phyloP scores from a whole-genome alignment of 2,888 invertebrate species.

The Dendrolimus pini region DNA sequence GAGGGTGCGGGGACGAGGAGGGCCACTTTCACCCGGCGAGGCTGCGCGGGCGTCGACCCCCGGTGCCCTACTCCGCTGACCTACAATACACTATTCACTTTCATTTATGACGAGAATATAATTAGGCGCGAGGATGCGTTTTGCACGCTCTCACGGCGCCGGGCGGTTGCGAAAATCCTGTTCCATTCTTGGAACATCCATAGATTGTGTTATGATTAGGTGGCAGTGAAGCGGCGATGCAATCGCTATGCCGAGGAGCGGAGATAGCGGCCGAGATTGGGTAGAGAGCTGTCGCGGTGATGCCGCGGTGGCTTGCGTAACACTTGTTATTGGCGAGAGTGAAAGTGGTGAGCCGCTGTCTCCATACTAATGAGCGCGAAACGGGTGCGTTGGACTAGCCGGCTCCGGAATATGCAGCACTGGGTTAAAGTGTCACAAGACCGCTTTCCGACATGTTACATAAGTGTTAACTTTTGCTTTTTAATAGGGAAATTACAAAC shows the following conservation, averaged over 20 bases:
- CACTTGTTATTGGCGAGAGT: constrained; percentile 67
- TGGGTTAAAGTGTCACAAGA: constrained; percentile 63
- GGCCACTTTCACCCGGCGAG: constrained; percentile 72
- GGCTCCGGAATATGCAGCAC: constrained; percentile 44
- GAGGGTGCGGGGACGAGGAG: constrained; percentile 44
- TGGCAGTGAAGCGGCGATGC: constrained; percentile 14
- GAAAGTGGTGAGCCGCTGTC: constrained; percentile 68
- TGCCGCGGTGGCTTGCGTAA: constrained; percentile 55
- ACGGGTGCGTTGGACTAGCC: constrained; percentile 48
- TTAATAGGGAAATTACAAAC: constrained; percentile 28
- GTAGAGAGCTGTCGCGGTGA: constrained; percentile 51
- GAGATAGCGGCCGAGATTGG: constrained; percentile 38
- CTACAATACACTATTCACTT: constrained; percentile 68
- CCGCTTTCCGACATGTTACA: constrained; percentile 48
- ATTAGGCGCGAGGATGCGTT: constrained; percentile 64
- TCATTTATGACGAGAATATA: constrained; percentile 62
- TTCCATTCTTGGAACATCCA: constrained; percentile 15
- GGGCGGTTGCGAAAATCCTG: constrained; percentile 31
- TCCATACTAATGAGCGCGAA: constrained; percentile 69
- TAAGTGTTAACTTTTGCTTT: constrained; percentile 49
- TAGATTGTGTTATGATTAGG: constrained; percentile 11
- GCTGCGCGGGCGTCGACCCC: constrained; percentile 75
- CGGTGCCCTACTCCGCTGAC: constrained; percentile 72
- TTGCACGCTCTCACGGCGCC: constrained; percentile 41
- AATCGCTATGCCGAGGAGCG: constrained; percentile 30